These are phyloP conservation scores for Epistrophella euchroma DNA, from an alignment of 2,888 invertebrate species.

Conservation along the genomic window DNA sequence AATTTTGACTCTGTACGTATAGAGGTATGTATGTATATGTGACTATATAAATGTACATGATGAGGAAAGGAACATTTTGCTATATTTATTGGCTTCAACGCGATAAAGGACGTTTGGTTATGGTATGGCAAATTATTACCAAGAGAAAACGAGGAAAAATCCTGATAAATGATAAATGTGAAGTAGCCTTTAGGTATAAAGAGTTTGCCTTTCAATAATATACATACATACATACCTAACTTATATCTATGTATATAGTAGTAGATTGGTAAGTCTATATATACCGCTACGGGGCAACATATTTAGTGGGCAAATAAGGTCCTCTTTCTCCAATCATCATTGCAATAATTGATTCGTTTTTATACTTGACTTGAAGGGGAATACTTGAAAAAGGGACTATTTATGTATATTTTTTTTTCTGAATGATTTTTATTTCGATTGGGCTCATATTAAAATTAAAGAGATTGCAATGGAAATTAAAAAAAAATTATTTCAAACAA, in stretches of 20 bases:
- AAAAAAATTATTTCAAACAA: too few relatives aligned
- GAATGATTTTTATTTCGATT: background rate
- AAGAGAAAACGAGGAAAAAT: conserved; percentile 29
- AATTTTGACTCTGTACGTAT: conserved; percentile 53
- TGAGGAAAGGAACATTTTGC: conserved; percentile 49
- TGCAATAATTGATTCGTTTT: conserved; percentile 53
- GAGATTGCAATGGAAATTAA: too few relatives aligned
- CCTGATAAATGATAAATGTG: conserved; percentile 68
- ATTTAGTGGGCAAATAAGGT: conserved; percentile 57
- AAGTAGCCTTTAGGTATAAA: conserved; percentile 47
- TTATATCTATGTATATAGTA: background rate
- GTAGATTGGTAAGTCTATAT: too few relatives aligned
- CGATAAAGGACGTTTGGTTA: conserved; percentile 12
- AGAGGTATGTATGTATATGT: background rate
- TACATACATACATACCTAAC: background rate
- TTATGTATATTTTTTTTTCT: background rate
- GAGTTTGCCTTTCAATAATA: conserved; percentile 38
- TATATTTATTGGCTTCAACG: conserved; percentile 62
- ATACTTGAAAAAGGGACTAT: background rate
- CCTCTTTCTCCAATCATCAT: background rate
- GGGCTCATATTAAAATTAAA: too few relatives aligned
- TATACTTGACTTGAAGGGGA: background rate
- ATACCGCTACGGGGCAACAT: background rate
- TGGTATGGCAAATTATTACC: conserved; percentile 57
- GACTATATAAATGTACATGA: background rate